Conservation (phyloP, 2,888 invertebrate species). For the Uropetala carovei region DNA sequence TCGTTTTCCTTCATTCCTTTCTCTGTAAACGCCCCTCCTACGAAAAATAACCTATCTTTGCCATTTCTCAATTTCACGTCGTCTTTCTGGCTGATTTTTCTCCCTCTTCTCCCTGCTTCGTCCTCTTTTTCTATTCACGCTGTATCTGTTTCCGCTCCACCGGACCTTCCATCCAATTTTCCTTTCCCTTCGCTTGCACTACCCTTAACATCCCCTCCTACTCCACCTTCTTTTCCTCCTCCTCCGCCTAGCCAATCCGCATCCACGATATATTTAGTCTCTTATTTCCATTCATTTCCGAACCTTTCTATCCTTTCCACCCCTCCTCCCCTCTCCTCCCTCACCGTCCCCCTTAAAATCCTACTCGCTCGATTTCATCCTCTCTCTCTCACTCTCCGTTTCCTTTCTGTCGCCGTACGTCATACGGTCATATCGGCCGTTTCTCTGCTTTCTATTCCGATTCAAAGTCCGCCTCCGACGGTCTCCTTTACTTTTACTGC, state of each 20-base stretch:
- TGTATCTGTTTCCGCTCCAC: background rate
- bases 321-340: background rate
- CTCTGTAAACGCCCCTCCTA: too few species aligned
- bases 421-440: background rate
- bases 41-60: too few species aligned
- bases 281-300: background rate
- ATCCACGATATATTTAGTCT: background rate
- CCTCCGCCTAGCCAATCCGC: background rate
- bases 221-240: background rate
- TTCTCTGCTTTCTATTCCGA: background rate
- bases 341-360: background rate
- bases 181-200: background rate
- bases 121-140: constrained; percentile 1
- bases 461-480: background rate
- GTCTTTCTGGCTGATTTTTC: background rate
- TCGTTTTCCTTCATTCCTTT: too few species aligned
- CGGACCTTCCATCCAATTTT: constrained; percentile 12
- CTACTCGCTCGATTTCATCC: background rate
- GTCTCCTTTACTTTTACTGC: too few species aligned
- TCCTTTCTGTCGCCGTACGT: background rate
- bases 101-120: background rate
- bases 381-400: background rate
- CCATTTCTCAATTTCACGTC: too few species aligned
- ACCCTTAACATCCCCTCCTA: too few species aligned
- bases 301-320: too few species aligned